These are phyloP conservation scores for Oreotrochilus melanogaster DNA, from an alignment of 2,113 vertebrate genomes.

Conservation along the genomic window DNA sequence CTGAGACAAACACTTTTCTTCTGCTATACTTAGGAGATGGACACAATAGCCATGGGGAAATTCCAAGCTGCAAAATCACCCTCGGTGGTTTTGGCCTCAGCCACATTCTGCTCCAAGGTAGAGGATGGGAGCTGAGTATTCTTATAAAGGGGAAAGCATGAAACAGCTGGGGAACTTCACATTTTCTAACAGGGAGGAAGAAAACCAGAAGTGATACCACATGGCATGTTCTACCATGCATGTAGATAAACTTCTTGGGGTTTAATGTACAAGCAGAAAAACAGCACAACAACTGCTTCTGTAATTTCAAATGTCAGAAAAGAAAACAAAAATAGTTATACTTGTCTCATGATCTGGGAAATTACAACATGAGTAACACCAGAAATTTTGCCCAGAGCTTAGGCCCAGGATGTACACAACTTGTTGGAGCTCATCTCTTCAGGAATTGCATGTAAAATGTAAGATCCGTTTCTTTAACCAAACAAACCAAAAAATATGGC, in stretches of 20 bases:
- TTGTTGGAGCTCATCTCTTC: neutral
- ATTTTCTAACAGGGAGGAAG: neutral
- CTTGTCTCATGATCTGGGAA: neutral
- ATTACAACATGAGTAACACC: neutral
- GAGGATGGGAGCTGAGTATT: neutral
- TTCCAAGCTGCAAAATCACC: slow-evolving; percentile 47
- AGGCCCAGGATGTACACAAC: neutral
- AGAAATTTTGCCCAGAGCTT: neutral
- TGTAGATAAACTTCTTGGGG: neutral
- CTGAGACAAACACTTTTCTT: neutral
- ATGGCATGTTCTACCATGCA: neutral
- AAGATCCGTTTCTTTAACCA: neutral
- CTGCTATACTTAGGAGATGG: neutral
- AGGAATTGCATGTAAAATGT: neutral
- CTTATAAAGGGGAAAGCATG: neutral
- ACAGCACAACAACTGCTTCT: neutral
- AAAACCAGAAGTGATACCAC: neutral
- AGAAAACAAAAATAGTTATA: neutral
- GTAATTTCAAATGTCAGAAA: neutral
- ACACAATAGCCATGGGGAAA: slow-evolving; percentile 21
- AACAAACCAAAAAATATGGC: neutral
- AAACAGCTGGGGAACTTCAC: neutral
- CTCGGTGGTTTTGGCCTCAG: slow-evolving; percentile 24
- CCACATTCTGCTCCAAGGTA: slow-evolving; percentile 27
- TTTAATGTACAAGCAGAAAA: neutral